Base-by-base conservation (phyloP, 2,797 vertebrate species). In the Corythornis leucogaster region DNA sequence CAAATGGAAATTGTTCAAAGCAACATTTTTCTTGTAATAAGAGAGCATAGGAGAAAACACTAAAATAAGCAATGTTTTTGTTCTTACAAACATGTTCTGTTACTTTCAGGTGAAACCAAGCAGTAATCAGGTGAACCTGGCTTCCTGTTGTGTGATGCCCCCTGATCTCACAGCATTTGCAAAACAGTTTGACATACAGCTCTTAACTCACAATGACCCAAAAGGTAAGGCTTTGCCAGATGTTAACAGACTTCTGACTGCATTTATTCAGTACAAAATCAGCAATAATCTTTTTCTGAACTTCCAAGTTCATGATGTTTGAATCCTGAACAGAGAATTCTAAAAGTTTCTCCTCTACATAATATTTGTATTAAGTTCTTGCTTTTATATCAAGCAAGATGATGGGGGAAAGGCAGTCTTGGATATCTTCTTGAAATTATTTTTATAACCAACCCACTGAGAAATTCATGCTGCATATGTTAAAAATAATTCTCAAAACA, bases 71-170 rank as follows among this genome's bases (percentile, higher is more conserved):
- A 35, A 12, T 48, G 42, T 3, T 30, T 55, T 50, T 85, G 63
- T 85, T 70, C 69, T 88, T 53, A 87, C 8, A 20, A 20, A 89
- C 77, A 15, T 70, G 12, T 87, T 87, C 31, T 94, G 62, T 80
- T 77, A 57, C 42, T 92, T 95, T 42, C 90, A 99, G 99, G 98
- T 99, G 85, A 99, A 99, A 94, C 99, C 99, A 84, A 99, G 98
- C 96, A 99, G 99, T 96, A 99, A 99, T 96, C 99, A 99, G 97
- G 99, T 99, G 74, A 99, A 99, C 95, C 97, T 99, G 75, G 99
- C 99, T 50, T 99, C 99, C 71, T 99, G 99, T 97, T 99, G 99
- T 90, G 99, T 99, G 97, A 99, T 99, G 99, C 99, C 99, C 81
- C 99, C 99, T n/a, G 99, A 99, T 95, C 97, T 99, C 78, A 99